phyloP scores from a whole-genome alignment of 2,113 vertebrate species.

The Semicossyphus pulcher region DNA sequence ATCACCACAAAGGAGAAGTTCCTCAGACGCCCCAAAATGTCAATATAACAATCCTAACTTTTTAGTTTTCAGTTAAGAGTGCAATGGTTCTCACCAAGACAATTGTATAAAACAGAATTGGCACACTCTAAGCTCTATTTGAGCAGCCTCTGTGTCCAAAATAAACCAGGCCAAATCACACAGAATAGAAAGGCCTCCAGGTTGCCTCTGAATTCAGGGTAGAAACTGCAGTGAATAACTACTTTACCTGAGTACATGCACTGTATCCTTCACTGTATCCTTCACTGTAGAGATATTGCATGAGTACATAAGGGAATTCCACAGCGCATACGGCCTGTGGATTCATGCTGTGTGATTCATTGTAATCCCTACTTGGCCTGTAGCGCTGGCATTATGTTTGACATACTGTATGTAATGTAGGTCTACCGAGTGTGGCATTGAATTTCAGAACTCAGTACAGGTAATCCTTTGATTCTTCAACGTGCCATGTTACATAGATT shows the following conservation, averaged over 20 bases:
- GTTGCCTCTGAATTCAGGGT: neutral
- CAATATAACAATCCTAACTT: too few species aligned
- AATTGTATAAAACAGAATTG: neutral
- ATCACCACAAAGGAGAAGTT: too few species aligned
- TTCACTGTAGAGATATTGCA: neutral
- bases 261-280: neutral
- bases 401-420: conserved; percentile 11
- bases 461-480: neutral
- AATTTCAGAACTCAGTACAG: neutral
- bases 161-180: neutral
- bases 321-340: conserved; percentile 1
- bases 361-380: conserved; percentile 16
- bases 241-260: neutral
- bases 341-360: conserved; percentile 5
- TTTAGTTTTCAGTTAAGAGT: neutral
- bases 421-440: neutral
- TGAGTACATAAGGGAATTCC: conserved; percentile 1
- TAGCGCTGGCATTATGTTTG: neutral
- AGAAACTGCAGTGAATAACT: neutral
- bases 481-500: neutral
- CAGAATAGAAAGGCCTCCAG: neutral
- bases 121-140: neutral
- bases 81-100: neutral
- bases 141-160: neutral
- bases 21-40: too few species aligned